Evolutionary conservation across 1,140 invertebrate genomes (phyloP).

Genomic region (Achroia grisella): DNA sequence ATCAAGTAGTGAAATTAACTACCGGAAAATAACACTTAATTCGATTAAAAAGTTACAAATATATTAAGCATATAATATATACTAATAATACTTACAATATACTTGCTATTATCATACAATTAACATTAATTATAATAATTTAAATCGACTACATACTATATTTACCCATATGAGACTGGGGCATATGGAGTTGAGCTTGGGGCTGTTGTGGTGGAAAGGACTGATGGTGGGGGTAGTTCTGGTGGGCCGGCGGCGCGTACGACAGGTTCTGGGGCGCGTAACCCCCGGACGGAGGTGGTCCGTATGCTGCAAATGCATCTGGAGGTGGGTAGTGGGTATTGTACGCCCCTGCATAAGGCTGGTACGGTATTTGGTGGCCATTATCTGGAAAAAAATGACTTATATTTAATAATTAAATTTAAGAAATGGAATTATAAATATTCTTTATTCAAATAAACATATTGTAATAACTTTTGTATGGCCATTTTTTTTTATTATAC

Average conservation of each 20-base stretch:
- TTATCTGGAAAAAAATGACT: conserved; percentile 41
- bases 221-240: conserved; percentile 66
- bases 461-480: no score
- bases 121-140: no score
- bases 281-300: conserved; percentile 60
- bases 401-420: no score
- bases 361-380: conserved; percentile 72
- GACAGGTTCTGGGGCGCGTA: conserved; percentile 68
- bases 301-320: conserved; percentile 65
- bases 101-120: no score
- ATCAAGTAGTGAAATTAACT: no score
- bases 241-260: conserved; percentile 68
- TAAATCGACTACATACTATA: conserved; percentile 15
- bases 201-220: conserved; percentile 61
- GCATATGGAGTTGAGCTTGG: conserved; percentile 62
- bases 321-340: conserved; percentile 70
- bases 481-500: no score
- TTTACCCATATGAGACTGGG: conserved; percentile 65
- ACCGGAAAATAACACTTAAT: no score
- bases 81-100: no score
- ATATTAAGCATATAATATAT: no score
- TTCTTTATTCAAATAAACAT: no score
- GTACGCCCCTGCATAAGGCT: conserved; percentile 69
- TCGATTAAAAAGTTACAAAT: no score
- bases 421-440: no score